phyloP scores from a whole-genome alignment of 2,113 vertebrate species.

The Cavia aperea region DNA sequence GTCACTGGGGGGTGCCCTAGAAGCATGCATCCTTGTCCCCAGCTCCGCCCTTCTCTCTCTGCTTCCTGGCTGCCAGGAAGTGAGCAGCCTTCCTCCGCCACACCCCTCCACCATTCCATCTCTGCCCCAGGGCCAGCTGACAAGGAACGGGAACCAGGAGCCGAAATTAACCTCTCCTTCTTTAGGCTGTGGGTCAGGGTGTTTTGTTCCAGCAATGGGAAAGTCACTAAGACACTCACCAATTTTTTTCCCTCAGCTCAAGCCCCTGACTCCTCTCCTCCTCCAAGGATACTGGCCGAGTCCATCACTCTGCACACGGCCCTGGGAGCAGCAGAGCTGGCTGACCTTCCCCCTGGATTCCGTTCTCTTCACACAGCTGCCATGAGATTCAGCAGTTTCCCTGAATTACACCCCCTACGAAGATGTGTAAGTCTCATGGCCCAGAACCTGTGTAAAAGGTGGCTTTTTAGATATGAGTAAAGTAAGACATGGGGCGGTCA shows the following conservation, averaged over 20 bases:
- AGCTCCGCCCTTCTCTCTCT: not conserved
- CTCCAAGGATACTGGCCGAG: fast-evolving
- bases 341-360: not conserved
- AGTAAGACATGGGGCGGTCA: not conserved
- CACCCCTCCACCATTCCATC: not conserved
- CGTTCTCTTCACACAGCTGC: not conserved
- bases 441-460: not conserved
- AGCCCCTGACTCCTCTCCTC: not conserved
- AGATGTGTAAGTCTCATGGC: not conserved
- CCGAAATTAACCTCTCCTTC: not conserved
- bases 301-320: not conserved
- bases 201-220: not conserved
- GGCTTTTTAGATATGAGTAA: not conserved
- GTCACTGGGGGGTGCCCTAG: not conserved
- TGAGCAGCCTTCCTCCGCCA: not conserved
- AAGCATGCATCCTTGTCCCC: not conserved
- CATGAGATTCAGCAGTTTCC: not conserved
- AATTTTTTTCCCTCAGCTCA: not conserved
- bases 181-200: not conserved
- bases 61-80: not conserved
- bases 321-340: not conserved
- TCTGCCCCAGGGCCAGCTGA: not conserved
- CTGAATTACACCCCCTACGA: not conserved
- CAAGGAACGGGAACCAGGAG: not conserved
- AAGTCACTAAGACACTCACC: not conserved